Percentiles rank a stretch among this genome's conserved stretches.
Evolutionary conservation across 2,797 vertebrate genomes (phyloP).

Genomic region (Phalanger gymnotis): DNA sequence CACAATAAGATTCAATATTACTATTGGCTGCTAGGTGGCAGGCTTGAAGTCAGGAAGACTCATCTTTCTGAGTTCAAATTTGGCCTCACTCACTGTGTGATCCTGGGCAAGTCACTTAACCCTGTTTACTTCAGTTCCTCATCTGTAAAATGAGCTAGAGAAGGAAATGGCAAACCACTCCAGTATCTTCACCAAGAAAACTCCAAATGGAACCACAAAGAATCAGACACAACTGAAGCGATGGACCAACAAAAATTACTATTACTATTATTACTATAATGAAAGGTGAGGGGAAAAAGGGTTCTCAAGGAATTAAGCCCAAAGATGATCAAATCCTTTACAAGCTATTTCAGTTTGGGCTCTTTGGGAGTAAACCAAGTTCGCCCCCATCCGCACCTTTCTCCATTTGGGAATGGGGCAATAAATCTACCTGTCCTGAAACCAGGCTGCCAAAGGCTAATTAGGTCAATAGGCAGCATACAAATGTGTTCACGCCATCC

Average conservation of each 20-base stretch:
- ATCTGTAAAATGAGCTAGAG: background rate
- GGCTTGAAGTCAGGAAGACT: background rate
- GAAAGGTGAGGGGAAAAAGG: background rate
- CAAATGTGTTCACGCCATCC: too few relatives aligned
- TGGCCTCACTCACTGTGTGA: background rate
- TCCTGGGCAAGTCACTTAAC: background rate
- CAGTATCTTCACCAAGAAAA: background rate
- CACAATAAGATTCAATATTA: too few relatives aligned
- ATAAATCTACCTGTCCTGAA: background rate
- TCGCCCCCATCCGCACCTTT: background rate
- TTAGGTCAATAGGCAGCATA: background rate
- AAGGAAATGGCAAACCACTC: background rate
- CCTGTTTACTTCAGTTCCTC: background rate
- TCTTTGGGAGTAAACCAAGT: background rate
- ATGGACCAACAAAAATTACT: background rate
- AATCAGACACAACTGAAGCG: background rate
- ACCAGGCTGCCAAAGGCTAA: background rate
- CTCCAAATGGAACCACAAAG: background rate
- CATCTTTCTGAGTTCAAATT: too few relatives aligned
- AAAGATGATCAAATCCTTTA: background rate
- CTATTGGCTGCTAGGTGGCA: background rate
- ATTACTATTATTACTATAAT: background rate
- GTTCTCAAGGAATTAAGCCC: background rate
- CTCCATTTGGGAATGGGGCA: background rate
- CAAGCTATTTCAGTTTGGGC: background rate